Percentiles rank a stretch among this genome's conserved stretches.
phyloP scores from a whole-genome alignment of 2,797 vertebrate species.

The Yasuhikotakia modesta region DNA sequence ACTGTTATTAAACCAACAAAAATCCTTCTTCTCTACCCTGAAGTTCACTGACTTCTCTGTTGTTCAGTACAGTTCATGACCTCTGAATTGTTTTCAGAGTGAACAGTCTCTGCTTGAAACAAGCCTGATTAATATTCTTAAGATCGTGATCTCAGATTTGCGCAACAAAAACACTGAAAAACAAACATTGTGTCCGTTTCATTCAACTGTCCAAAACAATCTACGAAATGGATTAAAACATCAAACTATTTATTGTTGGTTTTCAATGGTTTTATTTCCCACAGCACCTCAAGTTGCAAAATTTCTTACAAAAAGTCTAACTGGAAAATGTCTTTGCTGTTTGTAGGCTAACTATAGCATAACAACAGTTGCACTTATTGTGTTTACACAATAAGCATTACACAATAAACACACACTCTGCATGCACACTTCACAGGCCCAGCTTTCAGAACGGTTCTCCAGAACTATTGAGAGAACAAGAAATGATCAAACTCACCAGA shows the following conservation, averaged over 20 bases:
- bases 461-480: constrained; percentile 14
- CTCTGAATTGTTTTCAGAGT: constrained; percentile 25
- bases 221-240: constrained; percentile 18
- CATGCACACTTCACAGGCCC: background rate
- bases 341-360: too few species aligned
- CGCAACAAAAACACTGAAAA: background rate
- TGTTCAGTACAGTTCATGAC: constrained; percentile 21
- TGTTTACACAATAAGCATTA: too few species aligned
- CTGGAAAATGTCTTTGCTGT: background rate
- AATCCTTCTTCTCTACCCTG: constrained; percentile 18
- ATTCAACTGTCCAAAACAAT: constrained; percentile 21
- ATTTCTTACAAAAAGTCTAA: background rate
- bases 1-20: constrained; percentile 22
- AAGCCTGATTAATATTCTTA: constrained; percentile 10
- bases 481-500: constrained; percentile 45
- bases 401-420: background rate
- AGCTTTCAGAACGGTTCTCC: background rate
- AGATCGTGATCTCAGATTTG: background rate
- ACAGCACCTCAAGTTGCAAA: too few species aligned
- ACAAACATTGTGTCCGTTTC: background rate
- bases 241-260: background rate
- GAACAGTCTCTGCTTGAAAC: background rate
- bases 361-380: background rate
- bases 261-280: too few species aligned
- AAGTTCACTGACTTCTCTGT: constrained; percentile 26